Evolutionary conservation across 2,888 invertebrate genomes (phyloP).

Genomic region (Timema cristinae): DNA sequence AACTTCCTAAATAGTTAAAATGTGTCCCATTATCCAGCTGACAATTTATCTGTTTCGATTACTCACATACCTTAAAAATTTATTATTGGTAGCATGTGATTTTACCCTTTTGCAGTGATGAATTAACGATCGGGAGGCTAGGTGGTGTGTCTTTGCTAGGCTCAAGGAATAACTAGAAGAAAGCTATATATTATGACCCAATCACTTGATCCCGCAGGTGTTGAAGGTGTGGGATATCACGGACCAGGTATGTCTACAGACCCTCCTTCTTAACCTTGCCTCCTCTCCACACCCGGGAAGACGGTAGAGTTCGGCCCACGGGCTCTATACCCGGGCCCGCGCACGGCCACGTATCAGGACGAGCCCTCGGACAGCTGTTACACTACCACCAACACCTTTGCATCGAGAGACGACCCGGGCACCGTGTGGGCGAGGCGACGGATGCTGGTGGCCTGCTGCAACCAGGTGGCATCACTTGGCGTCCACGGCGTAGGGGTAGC

Average conservation of each 20-base stretch:
- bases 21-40: no score
- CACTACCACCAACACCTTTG: not conserved
- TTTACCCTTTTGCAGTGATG: no score
- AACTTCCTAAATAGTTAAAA: no score
- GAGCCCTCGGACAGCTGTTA: no score
- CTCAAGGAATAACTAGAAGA: no score
- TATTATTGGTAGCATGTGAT: no score
- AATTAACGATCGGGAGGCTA: no score
- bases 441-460: slow-evolving; percentile 54
- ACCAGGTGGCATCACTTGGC: slow-evolving; percentile 45
- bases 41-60: no score
- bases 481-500: not conserved
- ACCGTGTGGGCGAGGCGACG: slow-evolving; percentile 43
- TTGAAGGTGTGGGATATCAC: slow-evolving; percentile 58
- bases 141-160: no score
- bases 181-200: not conserved
- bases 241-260: slow-evolving; percentile 55
- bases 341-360: not conserved
- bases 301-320: slow-evolving; percentile 55
- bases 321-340: slow-evolving; percentile 54
- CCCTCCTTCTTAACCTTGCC: slow-evolving; percentile 53
- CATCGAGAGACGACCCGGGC: not conserved
- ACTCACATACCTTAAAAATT: no score
- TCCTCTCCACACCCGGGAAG: slow-evolving; percentile 55
- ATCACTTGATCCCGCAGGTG: slow-evolving; percentile 44